A percentile compares a stretch with the other conserved stretches of the same genome.
Conservation (phyloP, 2,797 vertebrate species). For the Poecilia velifera region DNA sequence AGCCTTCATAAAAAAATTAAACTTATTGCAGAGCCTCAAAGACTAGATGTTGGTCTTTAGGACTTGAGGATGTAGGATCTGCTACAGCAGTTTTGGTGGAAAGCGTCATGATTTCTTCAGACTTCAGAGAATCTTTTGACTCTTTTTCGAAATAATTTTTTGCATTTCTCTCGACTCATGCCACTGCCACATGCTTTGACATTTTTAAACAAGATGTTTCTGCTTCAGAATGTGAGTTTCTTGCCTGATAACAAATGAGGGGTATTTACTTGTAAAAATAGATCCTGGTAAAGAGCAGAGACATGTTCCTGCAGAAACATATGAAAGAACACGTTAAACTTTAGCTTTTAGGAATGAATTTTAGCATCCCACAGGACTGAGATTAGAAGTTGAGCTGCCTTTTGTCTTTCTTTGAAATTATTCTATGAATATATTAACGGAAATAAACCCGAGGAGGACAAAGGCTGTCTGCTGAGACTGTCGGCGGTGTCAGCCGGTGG, state of each 20-base stretch:
- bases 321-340: no score
- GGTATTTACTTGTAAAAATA: neutral
- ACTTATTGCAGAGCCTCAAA: neutral
- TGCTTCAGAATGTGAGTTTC: neutral
- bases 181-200: neutral
- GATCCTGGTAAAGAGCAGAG: neutral
- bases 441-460: neutral
- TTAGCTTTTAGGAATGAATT: neutral
- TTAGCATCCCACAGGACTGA: neutral
- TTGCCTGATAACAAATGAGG: neutral
- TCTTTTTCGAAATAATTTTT: neutral
- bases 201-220: neutral
- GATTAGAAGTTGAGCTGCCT: neutral
- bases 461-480: neutral
- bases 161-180: neutral
- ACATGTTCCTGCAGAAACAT: neutral
- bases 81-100: neutral
- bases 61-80: neutral
- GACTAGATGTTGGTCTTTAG: neutral
- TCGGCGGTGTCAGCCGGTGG: neutral
- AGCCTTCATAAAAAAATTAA: neutral
- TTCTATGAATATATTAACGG: neutral
- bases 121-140: neutral
- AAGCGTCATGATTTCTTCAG: neutral
- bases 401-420: neutral